Evolutionary conservation across 1,140 invertebrate species (phyloP).

Genomic region (Habropoda laboriosa): DNA sequence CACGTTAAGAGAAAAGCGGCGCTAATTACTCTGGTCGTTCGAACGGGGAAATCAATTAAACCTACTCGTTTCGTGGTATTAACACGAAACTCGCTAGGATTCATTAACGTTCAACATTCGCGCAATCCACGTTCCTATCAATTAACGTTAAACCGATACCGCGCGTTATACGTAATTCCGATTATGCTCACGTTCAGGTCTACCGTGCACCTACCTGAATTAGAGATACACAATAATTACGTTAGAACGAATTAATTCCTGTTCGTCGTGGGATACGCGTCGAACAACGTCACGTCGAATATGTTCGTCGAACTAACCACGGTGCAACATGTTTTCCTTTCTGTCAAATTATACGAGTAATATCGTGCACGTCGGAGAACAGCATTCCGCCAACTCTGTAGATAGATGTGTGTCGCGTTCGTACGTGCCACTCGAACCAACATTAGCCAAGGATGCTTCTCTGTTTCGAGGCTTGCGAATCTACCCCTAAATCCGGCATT

Average conservation of each 20-base stretch:
- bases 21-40: neutral
- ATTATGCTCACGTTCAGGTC: neutral
- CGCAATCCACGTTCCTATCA: constrained; percentile 8
- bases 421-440: constrained; percentile 29
- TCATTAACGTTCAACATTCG: constrained; percentile 32
- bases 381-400: neutral
- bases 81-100: constrained; percentile 9
- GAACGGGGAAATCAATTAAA: constrained; percentile 21
- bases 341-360: neutral
- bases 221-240: constrained; percentile 8
- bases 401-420: neutral
- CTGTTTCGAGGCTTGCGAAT: neutral
- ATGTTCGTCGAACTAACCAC: neutral
- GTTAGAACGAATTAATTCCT: constrained; percentile 8
- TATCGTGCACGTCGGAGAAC: neutral
- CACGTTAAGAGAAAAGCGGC: neutral
- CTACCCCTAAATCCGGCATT: constrained; percentile 56
- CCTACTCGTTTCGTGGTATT: neutral
- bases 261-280: neutral
- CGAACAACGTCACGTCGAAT: neutral
- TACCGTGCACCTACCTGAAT: neutral
- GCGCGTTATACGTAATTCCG: constrained; percentile 1
- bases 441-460: neutral
- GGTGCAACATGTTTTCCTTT: neutral
- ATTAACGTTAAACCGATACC: constrained; percentile 28